Conservation (phyloP, 2,888 invertebrate genomes). For the Nemurella pictetii region DNA sequence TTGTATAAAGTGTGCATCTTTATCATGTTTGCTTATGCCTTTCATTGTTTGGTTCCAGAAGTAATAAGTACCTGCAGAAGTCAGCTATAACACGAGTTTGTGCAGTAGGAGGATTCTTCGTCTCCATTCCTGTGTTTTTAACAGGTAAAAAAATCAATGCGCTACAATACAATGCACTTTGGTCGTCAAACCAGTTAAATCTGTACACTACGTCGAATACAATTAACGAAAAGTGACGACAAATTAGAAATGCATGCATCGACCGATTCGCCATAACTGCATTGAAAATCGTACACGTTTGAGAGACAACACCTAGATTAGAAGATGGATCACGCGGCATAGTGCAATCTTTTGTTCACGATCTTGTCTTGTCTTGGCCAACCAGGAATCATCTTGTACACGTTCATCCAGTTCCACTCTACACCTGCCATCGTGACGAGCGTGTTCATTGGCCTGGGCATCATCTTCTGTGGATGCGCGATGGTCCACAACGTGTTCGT, state of each 20-base stretch:
- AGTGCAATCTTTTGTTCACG: no score
- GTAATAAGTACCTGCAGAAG: conserved; percentile 89
- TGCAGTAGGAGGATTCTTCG: conserved; percentile 91
- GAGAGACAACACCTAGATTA: no score
- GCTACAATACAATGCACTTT: neutral
- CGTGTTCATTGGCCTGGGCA: conserved; percentile 86
- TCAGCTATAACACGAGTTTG: conserved; percentile 88
- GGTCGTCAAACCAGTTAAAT: neutral
- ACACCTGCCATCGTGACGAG: conserved; percentile 90
- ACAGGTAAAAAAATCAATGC: conserved; percentile 67
- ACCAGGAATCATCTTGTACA: conserved; percentile 86
- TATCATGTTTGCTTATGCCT: neutral
- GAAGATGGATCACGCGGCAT: no score
- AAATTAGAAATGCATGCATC: neutral
- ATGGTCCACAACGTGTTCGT: conserved; percentile 94
- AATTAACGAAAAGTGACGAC: neutral
- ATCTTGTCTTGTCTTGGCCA: conserved; percentile 26
- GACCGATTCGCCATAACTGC: neutral
- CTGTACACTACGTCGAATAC: neutral
- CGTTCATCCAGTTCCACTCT: conserved; percentile 89
- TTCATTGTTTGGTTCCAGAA: conserved; percentile 62
- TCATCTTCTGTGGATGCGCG: conserved; percentile 89
- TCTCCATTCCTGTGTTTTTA: conserved; percentile 91
- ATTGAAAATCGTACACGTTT: neutral
- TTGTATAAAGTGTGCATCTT: no score